These are phyloP conservation scores for Sesia bembeciformis DNA, from an alignment of 2,888 invertebrate species.

Conservation along the genomic window DNA sequence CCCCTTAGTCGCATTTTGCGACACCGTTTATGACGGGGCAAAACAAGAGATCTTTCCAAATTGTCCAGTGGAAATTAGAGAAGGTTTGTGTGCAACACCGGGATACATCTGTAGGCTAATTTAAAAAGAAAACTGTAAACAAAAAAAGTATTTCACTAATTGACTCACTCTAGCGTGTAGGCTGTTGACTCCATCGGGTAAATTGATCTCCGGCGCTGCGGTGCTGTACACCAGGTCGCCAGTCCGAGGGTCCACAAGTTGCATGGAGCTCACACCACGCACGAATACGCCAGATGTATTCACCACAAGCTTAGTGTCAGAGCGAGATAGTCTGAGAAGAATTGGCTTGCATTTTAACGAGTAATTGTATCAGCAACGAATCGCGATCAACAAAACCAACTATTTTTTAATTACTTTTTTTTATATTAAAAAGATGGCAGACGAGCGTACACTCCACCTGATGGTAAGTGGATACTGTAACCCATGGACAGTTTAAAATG, in stretches of 20 bases:
- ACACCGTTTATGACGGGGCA: too few relatives aligned
- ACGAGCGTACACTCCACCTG: too few relatives aligned
- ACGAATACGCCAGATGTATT: conserved; percentile 80
- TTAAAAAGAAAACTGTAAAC: neutral
- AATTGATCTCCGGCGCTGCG: conserved; percentile 79
- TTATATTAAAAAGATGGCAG: too few relatives aligned
- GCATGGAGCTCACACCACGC: conserved; percentile 79
- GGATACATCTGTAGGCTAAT: neutral
- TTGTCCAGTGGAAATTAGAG: too few relatives aligned
- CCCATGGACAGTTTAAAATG: too few relatives aligned
- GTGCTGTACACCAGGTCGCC: conserved; percentile 84
- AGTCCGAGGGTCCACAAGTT: conserved; percentile 78
- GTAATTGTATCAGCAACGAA: too few relatives aligned
- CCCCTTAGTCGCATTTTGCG: too few relatives aligned
- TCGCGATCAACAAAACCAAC: too few relatives aligned
- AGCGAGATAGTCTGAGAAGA: conserved; percentile 35
- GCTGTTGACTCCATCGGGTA: conserved; percentile 79
- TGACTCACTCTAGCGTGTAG: conserved; percentile 72
- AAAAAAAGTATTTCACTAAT: neutral
- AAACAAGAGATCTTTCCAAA: too few relatives aligned
- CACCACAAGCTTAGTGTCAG: conserved; percentile 58
- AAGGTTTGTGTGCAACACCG: neutral
- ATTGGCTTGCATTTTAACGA: neutral
- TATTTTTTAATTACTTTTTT: too few relatives aligned
- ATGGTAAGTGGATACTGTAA: too few relatives aligned